Evolutionary conservation across 2,113 vertebrate genomes (phyloP).

Genomic region (Pangasianodon hypophthalmus): DNA sequence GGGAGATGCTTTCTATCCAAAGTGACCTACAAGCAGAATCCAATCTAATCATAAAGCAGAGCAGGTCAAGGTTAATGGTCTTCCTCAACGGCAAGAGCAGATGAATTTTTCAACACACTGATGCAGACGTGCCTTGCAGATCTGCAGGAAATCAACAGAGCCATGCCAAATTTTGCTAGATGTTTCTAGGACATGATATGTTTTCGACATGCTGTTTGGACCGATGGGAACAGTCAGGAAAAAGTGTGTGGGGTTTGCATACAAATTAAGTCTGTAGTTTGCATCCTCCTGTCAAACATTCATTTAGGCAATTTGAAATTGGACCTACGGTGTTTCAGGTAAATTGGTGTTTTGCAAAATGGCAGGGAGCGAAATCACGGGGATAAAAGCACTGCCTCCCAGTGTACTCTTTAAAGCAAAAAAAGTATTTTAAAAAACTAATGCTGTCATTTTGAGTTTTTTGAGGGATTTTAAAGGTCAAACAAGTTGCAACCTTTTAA

Average conservation of each 20-base stretch:
- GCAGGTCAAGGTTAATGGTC: neutral
- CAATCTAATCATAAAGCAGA: neutral
- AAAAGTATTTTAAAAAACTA: neutral
- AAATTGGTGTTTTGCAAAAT: conserved; percentile 18
- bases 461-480: neutral
- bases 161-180: neutral
- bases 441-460: conserved; percentile 19
- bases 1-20: neutral
- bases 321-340: neutral
- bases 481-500: conserved; percentile 29
- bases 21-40: neutral
- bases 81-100: neutral
- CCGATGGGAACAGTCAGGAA: neutral
- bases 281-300: neutral
- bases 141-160: neutral
- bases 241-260: conserved; percentile 8
- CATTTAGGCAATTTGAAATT: neutral
- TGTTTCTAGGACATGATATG: neutral
- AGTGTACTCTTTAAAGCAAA: neutral
- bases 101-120: neutral
- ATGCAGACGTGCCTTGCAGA: neutral
- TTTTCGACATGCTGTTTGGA: neutral
- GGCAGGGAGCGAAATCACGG: neutral
- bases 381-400: neutral
- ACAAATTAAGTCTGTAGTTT: neutral